These are phyloP conservation scores for Portevinia maculata DNA, from an alignment of 2,888 invertebrate species.

Conservation along the genomic window DNA sequence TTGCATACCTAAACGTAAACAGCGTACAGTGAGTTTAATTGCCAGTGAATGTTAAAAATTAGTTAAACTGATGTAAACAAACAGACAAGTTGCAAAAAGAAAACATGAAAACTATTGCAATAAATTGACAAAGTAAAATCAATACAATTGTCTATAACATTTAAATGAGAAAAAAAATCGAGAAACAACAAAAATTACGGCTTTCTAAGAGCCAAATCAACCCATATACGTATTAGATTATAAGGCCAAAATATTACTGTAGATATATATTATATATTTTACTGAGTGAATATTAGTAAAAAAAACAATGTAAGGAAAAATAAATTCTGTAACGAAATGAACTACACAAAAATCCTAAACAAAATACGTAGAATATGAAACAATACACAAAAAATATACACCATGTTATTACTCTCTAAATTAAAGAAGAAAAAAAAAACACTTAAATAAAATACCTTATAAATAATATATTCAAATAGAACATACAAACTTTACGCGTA, in stretches of 20 bases:
- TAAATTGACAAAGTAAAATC: slow-evolving; percentile 53
- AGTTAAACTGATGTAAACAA: slow-evolving; percentile 60
- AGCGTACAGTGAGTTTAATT: slow-evolving; percentile 71
- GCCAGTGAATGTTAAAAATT: slow-evolving; percentile 71
- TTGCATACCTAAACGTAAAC: slow-evolving; percentile 77
- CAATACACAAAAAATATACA: slow-evolving; percentile 72
- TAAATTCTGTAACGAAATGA: slow-evolving; percentile 46
- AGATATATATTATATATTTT: slow-evolving; percentile 75
- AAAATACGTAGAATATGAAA: slow-evolving; percentile 74
- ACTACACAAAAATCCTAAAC: slow-evolving; percentile 65
- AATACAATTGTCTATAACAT: slow-evolving; percentile 79
- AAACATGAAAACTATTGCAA: slow-evolving; percentile 37
- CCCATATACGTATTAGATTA: slow-evolving; percentile 82
- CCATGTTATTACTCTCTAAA: slow-evolving; percentile 71
- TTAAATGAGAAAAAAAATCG: slow-evolving; percentile 55
- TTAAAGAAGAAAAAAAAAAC: slow-evolving; percentile 47
- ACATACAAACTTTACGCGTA: slow-evolving; percentile 39
- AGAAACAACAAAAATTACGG: slow-evolving; percentile 70
- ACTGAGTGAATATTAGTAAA: slow-evolving; percentile 72
- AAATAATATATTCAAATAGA: slow-evolving; percentile 47
- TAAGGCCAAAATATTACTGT: slow-evolving; percentile 80
- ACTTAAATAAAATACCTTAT: slow-evolving; percentile 30
- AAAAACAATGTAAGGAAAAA: slow-evolving; percentile 40
- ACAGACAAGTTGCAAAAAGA: slow-evolving; percentile 46
- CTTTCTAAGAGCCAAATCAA: slow-evolving; percentile 76